Percentiles rank a stretch among this genome's conserved stretches.
Evolutionary conservation across 2,797 vertebrate species (phyloP).

Genomic region (Chelon auratus): DNA sequence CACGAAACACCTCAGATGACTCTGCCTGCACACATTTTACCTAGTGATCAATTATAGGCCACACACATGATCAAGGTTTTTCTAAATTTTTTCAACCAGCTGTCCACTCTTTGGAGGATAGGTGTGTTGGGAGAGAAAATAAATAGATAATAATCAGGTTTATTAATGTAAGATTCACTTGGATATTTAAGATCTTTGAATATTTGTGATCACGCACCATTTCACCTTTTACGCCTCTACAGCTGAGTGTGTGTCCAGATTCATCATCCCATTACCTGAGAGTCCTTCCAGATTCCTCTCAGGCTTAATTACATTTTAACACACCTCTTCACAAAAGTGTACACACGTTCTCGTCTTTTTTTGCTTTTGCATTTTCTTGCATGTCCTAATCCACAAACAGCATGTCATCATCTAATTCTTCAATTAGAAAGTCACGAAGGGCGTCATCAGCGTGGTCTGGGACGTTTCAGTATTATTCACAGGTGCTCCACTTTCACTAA

Average conservation of each 20-base stretch:
- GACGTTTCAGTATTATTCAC: conserved; percentile 23
- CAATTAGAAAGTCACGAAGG: neutral
- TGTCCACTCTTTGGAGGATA: neutral
- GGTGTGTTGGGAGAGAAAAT: no score
- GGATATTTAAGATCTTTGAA: neutral
- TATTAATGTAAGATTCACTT: neutral
- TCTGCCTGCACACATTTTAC: neutral
- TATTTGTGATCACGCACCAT: neutral
- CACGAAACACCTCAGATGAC: conserved; percentile 13
- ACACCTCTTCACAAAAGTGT: no score
- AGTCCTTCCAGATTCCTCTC: neutral
- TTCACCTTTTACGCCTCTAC: neutral
- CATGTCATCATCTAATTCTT: neutral
- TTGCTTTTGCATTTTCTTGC: neutral
- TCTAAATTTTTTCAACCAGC: neutral
- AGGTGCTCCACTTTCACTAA: neutral
- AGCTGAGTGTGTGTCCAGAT: conserved; percentile 18
- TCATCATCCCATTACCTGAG: neutral
- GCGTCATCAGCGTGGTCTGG: conserved; percentile 5
- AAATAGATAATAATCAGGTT: no score
- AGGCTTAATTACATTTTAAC: neutral
- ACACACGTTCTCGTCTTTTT: neutral
- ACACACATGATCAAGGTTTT: neutral
- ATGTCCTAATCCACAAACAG: conserved; percentile 4
- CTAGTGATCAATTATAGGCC: neutral